Evolutionary conservation across 2,888 invertebrate species (phyloP), one percentile per base, ranked within the genome.

Genomic region (Linnaemya tessellans): DNA sequence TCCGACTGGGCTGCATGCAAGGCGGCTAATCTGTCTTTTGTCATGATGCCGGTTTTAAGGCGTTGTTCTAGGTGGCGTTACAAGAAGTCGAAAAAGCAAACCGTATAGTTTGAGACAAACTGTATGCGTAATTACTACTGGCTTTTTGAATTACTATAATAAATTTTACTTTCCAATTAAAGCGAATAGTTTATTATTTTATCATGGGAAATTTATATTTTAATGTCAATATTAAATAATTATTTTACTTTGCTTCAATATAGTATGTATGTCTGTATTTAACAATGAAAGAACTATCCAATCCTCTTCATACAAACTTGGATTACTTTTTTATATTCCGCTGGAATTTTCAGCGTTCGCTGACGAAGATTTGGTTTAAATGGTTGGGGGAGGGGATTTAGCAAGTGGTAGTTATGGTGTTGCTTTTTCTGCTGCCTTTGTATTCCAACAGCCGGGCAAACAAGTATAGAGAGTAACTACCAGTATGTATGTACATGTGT

Each of bases 1-100:
- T 99, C 99, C 94, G 98, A 98, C 95, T 98, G 98, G 93, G 98
- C 98, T 95, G 97, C 97, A 94, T 97, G 97, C 92, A 98, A 95
- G 94, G 97, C 98, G 94, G 97, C 97, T 95, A 98, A 96, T 96
- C 97, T 97, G 95, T 98, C 98, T 96, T 98, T 98, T 94, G 97
- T 97, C 97, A 97, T 98, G 87, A 62, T 86, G 86, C 56, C 82
- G 82, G 54, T 15, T 62, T 75, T 46, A 46, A n/a, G 7, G 41
- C 25, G 70, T 78, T 58, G 60, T 51, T 67, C 49, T 68, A 43
- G 62, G 35, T 46, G 68, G 73, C 62, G 11, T 20, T 71, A 13
- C 15, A 54, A 51, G 25, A 51, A 10, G 25, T 49, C 25, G 25
- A 65, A 46, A 46, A 0, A 5, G 62, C 7, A 41, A 8, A 15